These are phyloP conservation scores for Myrmecophaga tridactyla DNA, from an alignment of 2,113 vertebrate species.

Conservation along the genomic window DNA sequence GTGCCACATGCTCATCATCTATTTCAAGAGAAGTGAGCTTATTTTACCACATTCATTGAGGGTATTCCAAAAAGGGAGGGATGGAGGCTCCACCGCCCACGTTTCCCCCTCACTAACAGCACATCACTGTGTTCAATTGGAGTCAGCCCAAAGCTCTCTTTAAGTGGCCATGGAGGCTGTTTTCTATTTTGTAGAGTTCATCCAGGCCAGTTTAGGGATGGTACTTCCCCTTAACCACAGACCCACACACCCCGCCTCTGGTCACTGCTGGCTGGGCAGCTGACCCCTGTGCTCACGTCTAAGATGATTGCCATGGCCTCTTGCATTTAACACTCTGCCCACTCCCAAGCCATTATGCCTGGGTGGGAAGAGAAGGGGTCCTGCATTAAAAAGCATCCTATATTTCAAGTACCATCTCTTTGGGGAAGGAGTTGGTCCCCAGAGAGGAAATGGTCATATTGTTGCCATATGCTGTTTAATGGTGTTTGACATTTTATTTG, in stretches of 20 bases:
- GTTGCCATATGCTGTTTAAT: slow-evolving; percentile 80
- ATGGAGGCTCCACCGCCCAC: not conserved
- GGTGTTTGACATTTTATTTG: slow-evolving; percentile 78
- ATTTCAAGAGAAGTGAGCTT: not conserved
- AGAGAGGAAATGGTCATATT: slow-evolving; percentile 71
- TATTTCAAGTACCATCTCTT: slow-evolving; percentile 73
- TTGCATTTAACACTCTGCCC: slow-evolving; percentile 64
- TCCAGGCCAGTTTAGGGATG: slow-evolving; percentile 75
- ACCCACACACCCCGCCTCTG: slow-evolving; percentile 72
- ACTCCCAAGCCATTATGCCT: slow-evolving; percentile 50
- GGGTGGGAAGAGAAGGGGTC: not conserved
- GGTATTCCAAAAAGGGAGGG: not conserved
- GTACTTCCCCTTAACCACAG: slow-evolving; percentile 81
- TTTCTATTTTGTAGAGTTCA: slow-evolving; percentile 84
- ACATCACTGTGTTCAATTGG: not conserved
- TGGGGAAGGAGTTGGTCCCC: slow-evolving; percentile 72
- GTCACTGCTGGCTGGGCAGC: slow-evolving; percentile 72
- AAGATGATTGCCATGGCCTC: slow-evolving; percentile 66
- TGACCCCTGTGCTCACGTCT: slow-evolving; percentile 76
- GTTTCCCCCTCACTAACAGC: not conserved
- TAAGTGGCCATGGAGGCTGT: slow-evolving; percentile 76
- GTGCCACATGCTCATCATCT: not conserved
- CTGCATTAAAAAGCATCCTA: slow-evolving; percentile 55
- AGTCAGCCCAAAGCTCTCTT: slow-evolving; percentile 52
- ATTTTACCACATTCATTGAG: fast-evolving